Conservation (phyloP, 2,888 invertebrate genomes). For the Lochmaea capreae region DNA sequence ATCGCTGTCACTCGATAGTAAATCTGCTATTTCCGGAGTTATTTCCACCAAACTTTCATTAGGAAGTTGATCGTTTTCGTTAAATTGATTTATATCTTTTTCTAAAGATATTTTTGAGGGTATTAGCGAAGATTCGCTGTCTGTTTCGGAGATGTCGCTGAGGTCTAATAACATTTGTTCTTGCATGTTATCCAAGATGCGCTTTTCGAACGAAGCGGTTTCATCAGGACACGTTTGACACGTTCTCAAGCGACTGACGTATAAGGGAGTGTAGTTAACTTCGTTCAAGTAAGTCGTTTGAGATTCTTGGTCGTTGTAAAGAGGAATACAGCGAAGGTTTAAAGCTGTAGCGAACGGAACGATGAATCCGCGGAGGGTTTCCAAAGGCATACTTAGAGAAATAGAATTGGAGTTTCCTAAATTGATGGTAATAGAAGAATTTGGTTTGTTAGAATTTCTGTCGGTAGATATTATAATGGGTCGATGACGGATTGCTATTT, state of each 20-base stretch:
- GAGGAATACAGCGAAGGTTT: slow-evolving; percentile 49
- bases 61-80: slow-evolving; percentile 41
- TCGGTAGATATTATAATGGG: slow-evolving; percentile 54
- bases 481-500: slow-evolving; percentile 53
- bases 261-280: slow-evolving; percentile 49
- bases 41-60: slow-evolving; percentile 51
- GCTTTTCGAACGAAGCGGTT: slow-evolving; percentile 46
- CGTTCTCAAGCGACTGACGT: slow-evolving; percentile 43
- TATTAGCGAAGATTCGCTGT: slow-evolving; percentile 17
- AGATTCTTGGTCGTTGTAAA: slow-evolving; percentile 49
- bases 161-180: slow-evolving; percentile 47
- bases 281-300: slow-evolving; percentile 57
- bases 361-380: slow-evolving; percentile 59
- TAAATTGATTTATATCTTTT: slow-evolving; percentile 41
- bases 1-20: slow-evolving; percentile 34
- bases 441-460: not conserved
- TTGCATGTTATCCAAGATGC: slow-evolving; percentile 49
- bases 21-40: slow-evolving; percentile 39
- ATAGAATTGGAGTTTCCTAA: slow-evolving; percentile 55
- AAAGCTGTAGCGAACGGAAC: slow-evolving; percentile 60
- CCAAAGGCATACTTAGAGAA: slow-evolving; percentile 57
- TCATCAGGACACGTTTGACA: slow-evolving; percentile 36
- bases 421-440: slow-evolving; percentile 55
- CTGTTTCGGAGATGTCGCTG: slow-evolving; percentile 30
- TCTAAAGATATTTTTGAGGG: not conserved